Evolutionary conservation across 1,140 invertebrate species (phyloP).

Genomic region (Spodoptera frugiperda): DNA sequence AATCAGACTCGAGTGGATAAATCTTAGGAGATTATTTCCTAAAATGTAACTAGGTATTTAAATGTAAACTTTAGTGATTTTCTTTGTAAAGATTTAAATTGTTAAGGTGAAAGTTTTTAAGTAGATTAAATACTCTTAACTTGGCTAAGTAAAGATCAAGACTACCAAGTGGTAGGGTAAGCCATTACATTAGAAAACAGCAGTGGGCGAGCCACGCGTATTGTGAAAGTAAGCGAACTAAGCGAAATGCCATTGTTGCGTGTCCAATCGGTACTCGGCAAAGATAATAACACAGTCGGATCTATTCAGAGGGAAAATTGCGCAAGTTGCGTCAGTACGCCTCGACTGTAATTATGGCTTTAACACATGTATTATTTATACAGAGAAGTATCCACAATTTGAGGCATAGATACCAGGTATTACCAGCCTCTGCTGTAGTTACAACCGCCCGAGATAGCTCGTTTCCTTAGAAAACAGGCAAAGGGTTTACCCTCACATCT

Average conservation of each 20-base stretch:
- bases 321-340: constrained; percentile 9
- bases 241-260: constrained; percentile 68
- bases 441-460: not conserved
- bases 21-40: not conserved
- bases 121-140: too few relatives aligned
- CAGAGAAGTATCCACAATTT: not conserved
- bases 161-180: not conserved
- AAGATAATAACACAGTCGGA: constrained; percentile 19
- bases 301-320: constrained; percentile 28
- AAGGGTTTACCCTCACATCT: not conserved
- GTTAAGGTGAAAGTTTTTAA: too few relatives aligned
- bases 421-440: not conserved
- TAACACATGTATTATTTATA: constrained; percentile 26
- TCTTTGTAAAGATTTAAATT: too few relatives aligned
- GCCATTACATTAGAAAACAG: constrained; percentile 59
- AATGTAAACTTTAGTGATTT: too few relatives aligned
- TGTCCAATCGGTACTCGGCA: constrained; percentile 52
- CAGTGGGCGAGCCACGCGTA: constrained; percentile 60
- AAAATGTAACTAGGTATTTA: too few relatives aligned
- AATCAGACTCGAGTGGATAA: not conserved
- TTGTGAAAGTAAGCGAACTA: constrained; percentile 80
- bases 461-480: not conserved
- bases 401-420: constrained; percentile 2
- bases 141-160: not conserved
- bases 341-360: constrained; percentile 17